phyloP scores from a whole-genome alignment of 2,888 invertebrate genomes.

The Incurvaria masculella region DNA sequence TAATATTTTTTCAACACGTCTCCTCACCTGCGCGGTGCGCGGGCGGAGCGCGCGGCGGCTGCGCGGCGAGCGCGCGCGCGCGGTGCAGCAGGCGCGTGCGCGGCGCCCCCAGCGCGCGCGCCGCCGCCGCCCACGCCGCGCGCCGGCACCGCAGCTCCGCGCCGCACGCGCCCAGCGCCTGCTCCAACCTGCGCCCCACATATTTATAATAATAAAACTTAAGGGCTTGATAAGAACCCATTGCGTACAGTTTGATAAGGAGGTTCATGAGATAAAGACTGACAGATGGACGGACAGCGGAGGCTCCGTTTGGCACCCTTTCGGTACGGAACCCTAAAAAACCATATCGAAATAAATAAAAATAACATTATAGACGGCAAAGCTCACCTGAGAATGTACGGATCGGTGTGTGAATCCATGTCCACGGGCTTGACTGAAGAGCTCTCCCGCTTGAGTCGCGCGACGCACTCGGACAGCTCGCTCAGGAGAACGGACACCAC shows the following conservation, averaged over 20 bases:
- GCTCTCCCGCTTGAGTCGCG: conserved; percentile 7
- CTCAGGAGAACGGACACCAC: conserved; percentile 25
- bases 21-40: conserved; percentile 3
- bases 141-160: conserved; percentile 17
- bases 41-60: conserved; percentile 4
- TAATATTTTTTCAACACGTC: too few species aligned
- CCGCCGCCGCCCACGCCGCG: conserved; percentile 26
- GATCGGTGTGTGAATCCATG: conserved; percentile 23
- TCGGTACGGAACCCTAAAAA: too few species aligned
- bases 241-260: too few species aligned
- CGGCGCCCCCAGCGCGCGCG: conserved; percentile 22
- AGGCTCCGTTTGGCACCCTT: too few species aligned
- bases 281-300: too few species aligned
- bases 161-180: conserved; percentile 17
- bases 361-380: not conserved
- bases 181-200: conserved; percentile 29
- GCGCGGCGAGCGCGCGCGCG: conserved; percentile 12
- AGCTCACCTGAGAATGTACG: conserved; percentile 25
- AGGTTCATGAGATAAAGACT: too few species aligned
- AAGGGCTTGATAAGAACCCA: too few species aligned
- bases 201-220: too few species aligned
- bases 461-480: conserved; percentile 23
- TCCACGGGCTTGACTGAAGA: conserved; percentile 13
- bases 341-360: conserved; percentile 1
- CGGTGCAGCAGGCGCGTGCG: conserved; percentile 23